These are phyloP conservation scores for Leptopilina drosophilae DNA, from an alignment of 2,888 invertebrate genomes.

Conservation along the genomic window DNA sequence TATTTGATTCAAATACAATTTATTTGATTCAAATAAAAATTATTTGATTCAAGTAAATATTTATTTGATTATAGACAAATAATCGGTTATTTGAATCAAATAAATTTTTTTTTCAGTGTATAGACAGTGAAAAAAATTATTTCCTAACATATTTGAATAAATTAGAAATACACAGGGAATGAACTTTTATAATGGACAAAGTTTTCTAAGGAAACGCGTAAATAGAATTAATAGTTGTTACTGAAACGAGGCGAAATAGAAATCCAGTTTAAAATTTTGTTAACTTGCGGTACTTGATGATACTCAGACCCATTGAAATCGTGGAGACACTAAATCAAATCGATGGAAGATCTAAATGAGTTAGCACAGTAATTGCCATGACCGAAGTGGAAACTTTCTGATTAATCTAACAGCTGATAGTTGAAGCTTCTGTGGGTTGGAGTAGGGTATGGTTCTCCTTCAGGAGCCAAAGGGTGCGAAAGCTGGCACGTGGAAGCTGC, in stretches of 20 bases:
- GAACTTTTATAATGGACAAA: too few relatives aligned
- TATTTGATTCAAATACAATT: too few relatives aligned
- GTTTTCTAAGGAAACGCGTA: background rate
- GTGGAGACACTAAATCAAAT: conserved; percentile 48
- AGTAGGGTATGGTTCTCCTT: conserved; percentile 46
- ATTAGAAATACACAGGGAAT: too few relatives aligned
- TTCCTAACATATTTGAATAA: too few relatives aligned
- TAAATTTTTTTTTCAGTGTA: too few relatives aligned
- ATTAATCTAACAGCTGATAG: conserved; percentile 63
- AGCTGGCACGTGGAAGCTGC: conserved; percentile 67
- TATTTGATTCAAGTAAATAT: too few relatives aligned
- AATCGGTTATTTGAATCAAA: too few relatives aligned
- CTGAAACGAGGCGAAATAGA: conserved; percentile 7
- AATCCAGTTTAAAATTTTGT: conserved; percentile 15
- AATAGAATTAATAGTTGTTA: background rate
- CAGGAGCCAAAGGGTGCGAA: conserved; percentile 25
- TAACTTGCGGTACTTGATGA: conserved; percentile 34
- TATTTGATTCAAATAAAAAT: too few relatives aligned
- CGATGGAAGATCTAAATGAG: conserved; percentile 56
- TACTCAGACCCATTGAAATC: conserved; percentile 15
- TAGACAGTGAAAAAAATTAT: too few relatives aligned
- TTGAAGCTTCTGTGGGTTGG: conserved; percentile 48
- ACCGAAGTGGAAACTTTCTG: conserved; percentile 56
- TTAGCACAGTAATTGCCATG: conserved; percentile 54
- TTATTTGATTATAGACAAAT: too few relatives aligned